Evolutionary conservation across 2,797 vertebrate genomes (phyloP).

Genomic region (Poecile montanus): DNA sequence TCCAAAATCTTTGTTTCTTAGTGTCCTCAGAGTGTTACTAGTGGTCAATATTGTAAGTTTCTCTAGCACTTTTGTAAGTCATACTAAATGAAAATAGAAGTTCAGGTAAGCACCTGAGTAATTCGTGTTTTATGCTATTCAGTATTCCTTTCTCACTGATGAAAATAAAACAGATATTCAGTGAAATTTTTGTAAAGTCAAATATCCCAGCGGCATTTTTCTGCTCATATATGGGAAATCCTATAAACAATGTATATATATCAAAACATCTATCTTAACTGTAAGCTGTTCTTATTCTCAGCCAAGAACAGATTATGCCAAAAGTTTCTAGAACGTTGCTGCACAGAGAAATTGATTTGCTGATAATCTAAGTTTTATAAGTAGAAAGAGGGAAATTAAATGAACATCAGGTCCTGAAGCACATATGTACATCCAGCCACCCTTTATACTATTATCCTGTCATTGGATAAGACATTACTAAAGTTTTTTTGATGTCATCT

Average conservation of each 20-base stretch:
- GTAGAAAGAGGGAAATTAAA: neutral
- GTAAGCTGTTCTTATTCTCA: neutral
- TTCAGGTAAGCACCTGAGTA: neutral
- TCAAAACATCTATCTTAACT: neutral
- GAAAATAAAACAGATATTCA: neutral
- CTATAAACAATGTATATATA: neutral
- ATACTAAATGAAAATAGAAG: neutral
- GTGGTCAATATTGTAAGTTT: neutral
- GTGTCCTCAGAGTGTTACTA: neutral
- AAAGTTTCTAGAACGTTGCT: neutral
- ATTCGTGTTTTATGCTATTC: neutral
- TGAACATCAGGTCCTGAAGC: neutral
- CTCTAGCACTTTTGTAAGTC: neutral
- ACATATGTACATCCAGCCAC: neutral
- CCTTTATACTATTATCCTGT: neutral
- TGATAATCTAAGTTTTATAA: neutral
- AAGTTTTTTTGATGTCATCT: neutral
- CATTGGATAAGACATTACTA: neutral
- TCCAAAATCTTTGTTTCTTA: neutral
- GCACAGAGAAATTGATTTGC: neutral
- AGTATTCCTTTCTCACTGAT: neutral
- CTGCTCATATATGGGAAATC: neutral
- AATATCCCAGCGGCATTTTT: neutral
- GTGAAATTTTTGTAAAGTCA: neutral
- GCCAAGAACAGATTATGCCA: neutral